Percentiles rank a stretch among this genome's conserved stretches.
Conservation (phyloP, 2,888 invertebrate genomes). For the Lithophane leautieri region DNA sequence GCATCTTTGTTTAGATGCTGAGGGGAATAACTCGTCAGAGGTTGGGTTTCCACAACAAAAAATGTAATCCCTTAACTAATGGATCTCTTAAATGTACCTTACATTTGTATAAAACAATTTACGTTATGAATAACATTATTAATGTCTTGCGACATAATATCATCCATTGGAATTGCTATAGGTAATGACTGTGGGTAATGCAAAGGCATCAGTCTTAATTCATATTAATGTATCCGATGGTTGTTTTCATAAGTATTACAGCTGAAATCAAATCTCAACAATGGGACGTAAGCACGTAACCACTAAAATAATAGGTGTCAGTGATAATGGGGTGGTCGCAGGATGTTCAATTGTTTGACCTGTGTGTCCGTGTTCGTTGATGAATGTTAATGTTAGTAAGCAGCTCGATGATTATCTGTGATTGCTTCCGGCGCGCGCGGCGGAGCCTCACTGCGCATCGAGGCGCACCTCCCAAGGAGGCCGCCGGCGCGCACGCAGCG, state of each 20-base stretch:
- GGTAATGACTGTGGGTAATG: not conserved
- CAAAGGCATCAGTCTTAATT: constrained; percentile 23
- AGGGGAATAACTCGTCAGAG: constrained; percentile 14
- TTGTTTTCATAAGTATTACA: constrained; percentile 14
- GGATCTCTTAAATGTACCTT: constrained; percentile 9
- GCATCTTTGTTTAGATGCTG: constrained; percentile 30
- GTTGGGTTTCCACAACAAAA: constrained; percentile 41
- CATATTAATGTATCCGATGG: constrained; percentile 16
- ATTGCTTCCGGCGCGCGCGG: constrained; percentile 73
- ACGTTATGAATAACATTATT: constrained; percentile 32
- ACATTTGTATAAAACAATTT: constrained; percentile 37
- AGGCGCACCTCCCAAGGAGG: constrained; percentile 63
- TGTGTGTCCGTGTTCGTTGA: constrained; percentile 66
- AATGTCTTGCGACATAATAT: constrained; percentile 29
- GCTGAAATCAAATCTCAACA: constrained; percentile 39
- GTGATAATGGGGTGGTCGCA: constrained; percentile 55
- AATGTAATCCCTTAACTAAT: constrained; percentile 48
- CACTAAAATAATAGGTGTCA: constrained; percentile 48
- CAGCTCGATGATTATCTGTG: constrained; percentile 73
- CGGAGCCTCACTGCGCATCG: constrained; percentile 64
- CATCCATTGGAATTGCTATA: constrained; percentile 25
- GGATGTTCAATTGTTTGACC: constrained; percentile 66
- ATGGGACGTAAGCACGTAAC: constrained; percentile 31
- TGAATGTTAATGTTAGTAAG: constrained; percentile 72
- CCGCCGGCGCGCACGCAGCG: constrained; percentile 57